Percentiles rank a stretch among this genome's conserved stretches.
Conservation (phyloP, 64 coral and sea anemone genomes). For the Actinia tenebrosa region DNA sequence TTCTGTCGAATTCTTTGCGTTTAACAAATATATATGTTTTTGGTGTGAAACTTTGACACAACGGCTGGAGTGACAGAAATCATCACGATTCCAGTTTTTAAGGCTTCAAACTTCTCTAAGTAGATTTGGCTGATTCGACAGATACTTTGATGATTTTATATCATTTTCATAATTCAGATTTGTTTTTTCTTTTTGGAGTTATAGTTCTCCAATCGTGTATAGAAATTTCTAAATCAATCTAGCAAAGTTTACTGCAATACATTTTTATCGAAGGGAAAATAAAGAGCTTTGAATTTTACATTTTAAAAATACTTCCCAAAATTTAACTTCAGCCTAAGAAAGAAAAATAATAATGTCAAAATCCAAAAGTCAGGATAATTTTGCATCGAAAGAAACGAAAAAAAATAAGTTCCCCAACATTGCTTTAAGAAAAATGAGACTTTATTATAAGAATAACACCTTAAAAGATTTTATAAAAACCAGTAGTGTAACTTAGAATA, state of each 20-base stretch:
- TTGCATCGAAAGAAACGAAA: too few species aligned
- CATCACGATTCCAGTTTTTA: not conserved
- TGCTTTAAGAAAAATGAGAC: not conserved
- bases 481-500: not conserved
- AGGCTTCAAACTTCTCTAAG: too few species aligned
- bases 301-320: too few species aligned
- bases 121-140: too few species aligned
- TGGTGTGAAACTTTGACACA: not conserved
- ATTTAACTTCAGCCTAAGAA: too few species aligned
- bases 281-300: not conserved
- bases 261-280: not conserved
- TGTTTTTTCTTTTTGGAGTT: not conserved
- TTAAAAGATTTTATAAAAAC: conserved; percentile 6
- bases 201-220: too few species aligned
- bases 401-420: too few species aligned
- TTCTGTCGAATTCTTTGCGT: not conserved
- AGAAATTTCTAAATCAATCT: too few species aligned
- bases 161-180: not conserved
- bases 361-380: too few species aligned
- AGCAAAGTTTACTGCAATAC: too few species aligned
- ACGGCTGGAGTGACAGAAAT: not conserved
- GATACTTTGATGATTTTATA: not conserved
- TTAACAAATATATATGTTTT: not conserved
- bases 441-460: not conserved
- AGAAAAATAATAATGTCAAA: too few species aligned